These are phyloP conservation scores for Alcis repandata DNA, from an alignment of 2,888 invertebrate species.

Conservation along the genomic window DNA sequence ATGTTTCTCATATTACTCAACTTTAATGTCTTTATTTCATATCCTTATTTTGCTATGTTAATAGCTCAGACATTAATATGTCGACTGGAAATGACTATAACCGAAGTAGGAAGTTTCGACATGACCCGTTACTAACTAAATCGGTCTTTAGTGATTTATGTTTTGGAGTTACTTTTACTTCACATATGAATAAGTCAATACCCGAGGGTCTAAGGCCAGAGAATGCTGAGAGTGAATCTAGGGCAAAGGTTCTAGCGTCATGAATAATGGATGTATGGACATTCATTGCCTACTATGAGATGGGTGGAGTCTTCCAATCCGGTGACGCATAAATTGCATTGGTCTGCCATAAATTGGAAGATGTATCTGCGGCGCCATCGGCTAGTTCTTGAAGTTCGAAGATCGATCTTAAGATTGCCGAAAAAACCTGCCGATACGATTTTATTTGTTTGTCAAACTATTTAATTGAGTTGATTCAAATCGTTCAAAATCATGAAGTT, in stretches of 20 bases:
- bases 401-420: no score
- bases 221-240: constrained; percentile 26
- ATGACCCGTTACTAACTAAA: constrained; percentile 46
- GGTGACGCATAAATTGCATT: constrained; percentile 1
- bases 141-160: constrained; percentile 45
- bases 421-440: no score
- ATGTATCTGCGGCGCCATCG: background rate
- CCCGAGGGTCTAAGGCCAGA: constrained; percentile 22
- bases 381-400: no score
- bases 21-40: background rate
- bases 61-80: constrained; percentile 9
- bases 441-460: no score
- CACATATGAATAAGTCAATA: constrained; percentile 39
- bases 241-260: constrained; percentile 32
- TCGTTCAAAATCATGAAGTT: no score
- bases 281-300: constrained; percentile 22
- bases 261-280: constrained; percentile 31
- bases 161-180: constrained; percentile 34
- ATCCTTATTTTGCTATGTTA: background rate
- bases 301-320: constrained; percentile 18
- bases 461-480: no score
- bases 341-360: background rate
- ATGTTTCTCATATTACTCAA: no score
- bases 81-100: constrained; percentile 38
- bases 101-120: constrained; percentile 49